Evolutionary conservation across 2,113 vertebrate genomes (phyloP).

Genomic region (Corythornis vintsioides): DNA sequence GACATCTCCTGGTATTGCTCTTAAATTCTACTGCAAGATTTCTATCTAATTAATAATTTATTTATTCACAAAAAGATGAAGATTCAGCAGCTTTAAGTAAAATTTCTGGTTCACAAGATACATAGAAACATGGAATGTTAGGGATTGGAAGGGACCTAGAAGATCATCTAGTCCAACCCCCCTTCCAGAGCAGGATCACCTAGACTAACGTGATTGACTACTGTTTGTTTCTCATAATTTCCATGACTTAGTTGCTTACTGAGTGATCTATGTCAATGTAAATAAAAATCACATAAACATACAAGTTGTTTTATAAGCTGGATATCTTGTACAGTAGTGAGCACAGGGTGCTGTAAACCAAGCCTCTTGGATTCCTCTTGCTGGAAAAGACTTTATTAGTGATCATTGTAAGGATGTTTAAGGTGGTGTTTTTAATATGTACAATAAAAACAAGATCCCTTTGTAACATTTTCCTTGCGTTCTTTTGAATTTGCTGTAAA

Average conservation of each 20-base stretch:
- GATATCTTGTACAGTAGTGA: background rate
- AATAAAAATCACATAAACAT: background rate
- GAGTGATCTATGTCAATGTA: background rate
- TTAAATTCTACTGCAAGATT: background rate
- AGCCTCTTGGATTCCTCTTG: background rate
- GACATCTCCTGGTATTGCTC: background rate
- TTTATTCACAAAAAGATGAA: background rate
- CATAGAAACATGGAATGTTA: no score
- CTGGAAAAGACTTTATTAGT: background rate
- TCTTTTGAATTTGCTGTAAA: background rate
- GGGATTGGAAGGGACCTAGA: no score
- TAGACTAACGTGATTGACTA: background rate
- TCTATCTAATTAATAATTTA: background rate
- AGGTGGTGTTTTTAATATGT: rapidly evolving
- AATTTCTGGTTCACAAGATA: background rate
- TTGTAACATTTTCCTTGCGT: background rate
- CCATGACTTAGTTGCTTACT: background rate
- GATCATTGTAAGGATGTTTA: background rate
- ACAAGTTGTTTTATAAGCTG: background rate
- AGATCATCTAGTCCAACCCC: no score
- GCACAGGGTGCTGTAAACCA: background rate
- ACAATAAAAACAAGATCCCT: rapidly evolving
- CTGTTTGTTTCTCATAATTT: background rate
- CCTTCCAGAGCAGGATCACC: no score
- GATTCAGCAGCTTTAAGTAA: background rate